These are phyloP conservation scores for Natator depressus DNA, from an alignment of 2,113 vertebrate species.

Conservation along the genomic window DNA sequence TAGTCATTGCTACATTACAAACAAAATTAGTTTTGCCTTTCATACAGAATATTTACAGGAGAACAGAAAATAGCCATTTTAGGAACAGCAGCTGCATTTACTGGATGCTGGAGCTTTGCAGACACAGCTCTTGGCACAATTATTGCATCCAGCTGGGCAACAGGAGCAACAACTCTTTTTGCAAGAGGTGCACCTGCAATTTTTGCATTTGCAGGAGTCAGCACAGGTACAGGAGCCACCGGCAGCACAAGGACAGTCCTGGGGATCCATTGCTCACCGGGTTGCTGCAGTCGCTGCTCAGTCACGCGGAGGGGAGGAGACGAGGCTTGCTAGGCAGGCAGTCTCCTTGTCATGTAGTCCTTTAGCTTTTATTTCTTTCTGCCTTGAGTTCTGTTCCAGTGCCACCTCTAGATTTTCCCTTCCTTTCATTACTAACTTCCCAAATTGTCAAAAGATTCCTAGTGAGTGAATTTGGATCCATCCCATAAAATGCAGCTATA, in stretches of 20 bases:
- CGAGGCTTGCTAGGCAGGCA: not conserved
- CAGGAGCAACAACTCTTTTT: slow-evolving; percentile 88
- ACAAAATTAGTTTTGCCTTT: too few species aligned
- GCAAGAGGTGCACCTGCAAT: too few species aligned
- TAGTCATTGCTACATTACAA: not conserved
- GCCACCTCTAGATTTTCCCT: not conserved
- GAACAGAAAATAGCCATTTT: not conserved
- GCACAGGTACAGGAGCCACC: too few species aligned
- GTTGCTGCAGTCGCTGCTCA: too few species aligned
- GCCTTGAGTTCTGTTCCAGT: not conserved
- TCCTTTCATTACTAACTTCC: not conserved
- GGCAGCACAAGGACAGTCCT: too few species aligned
- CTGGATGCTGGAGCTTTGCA: slow-evolving; percentile 83
- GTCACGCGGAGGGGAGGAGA: too few species aligned
- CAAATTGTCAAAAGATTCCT: not conserved
- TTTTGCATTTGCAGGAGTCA: too few species aligned
- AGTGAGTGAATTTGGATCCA: not conserved
- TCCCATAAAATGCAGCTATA: not conserved
- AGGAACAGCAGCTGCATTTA: slow-evolving; percentile 81
- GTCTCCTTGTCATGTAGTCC: not conserved
- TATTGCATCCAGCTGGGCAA: slow-evolving; percentile 82
- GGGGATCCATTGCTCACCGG: too few species aligned
- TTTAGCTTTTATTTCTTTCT: not conserved
- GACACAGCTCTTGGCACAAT: slow-evolving; percentile 86
- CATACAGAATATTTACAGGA: not conserved